Evolutionary conservation across 1,140 invertebrate species (phyloP), one percentile per base, ranked within the genome.

Genomic region (Paracyclopina nana): DNA sequence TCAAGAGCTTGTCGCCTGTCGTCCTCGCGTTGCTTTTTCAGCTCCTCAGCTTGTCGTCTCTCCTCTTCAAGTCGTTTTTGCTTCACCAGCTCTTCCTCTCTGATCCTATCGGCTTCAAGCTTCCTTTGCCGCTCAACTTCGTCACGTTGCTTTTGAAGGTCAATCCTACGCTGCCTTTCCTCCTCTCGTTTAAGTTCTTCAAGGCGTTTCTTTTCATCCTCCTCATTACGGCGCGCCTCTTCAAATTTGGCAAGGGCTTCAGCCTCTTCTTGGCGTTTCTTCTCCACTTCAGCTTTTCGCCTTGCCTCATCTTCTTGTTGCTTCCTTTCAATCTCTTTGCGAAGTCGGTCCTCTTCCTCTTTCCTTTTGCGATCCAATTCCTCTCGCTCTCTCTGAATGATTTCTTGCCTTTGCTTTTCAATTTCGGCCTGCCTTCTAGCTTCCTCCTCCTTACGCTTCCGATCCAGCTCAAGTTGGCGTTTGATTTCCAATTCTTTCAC

Each of bases 291-390:
- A 2, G 18, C 16, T 16, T 38, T 18, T 38, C 24, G 25, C 29
- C 30, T 42, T 16, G 14, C 14, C 1, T n/a, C 11, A 16, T 50
- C 25, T 18, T 50, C 25, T 50, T 50, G 22, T 18, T 38, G 25
- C 38, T 30, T n/a, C 24, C 24, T 38, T 50, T 50, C 22, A 48
- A 48, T 48, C 16, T 48, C 46, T 48, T n/a, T 29, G 16, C 27
- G n/a, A 11, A 9, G 11, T 28, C 16, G 11, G 6, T 25, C 46
- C 14, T 16, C 27, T 16, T 8, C 27, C n/a, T 14, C n/a, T n/a
- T n/a, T 29, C n/a, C 28, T 25, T 28, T 29, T 48, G 8, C 12
- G 14, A 14, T 48, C 46, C 22, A 27, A 22, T 29, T 48, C 46
- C 46, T 48, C n/a, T n/a, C 22, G 25, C 46, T 48, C 29, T 29